Base-by-base conservation (phyloP, 1,140 invertebrate genomes). In the Heliconius nattereri region DNA sequence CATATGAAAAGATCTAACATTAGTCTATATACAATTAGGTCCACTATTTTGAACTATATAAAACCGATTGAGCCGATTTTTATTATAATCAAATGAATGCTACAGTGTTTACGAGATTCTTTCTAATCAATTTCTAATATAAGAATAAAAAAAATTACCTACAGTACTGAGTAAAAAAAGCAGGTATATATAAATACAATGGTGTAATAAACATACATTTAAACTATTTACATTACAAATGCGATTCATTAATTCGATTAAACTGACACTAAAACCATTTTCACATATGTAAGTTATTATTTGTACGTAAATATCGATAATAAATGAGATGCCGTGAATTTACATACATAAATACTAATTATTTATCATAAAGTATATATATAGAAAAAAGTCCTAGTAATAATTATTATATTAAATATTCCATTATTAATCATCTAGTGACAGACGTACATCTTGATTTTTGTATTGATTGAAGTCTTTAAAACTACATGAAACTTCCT, bases 1-100 rank as follows among this genome's bases (percentile, higher is more conserved):
- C 71, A 71, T 32, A 35, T 72, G 29, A 40, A 72, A 72, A 70
- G 82, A 81, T 35, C 73, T 83, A 85, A 86, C 83, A 82, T 66
- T 85, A 76, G 37, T 76, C 57, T 76, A 76, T 76, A 76, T 76
- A 87, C 85, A 86, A 83, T 85, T 83, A 85, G 83, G 85, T 85
- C 83, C 82, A 85, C 83, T 86, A 86, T 81, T 82, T 84, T 80
- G 71, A 83, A 84, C 83, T 86, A 85, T 45, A 79, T 79, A 80
- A 83, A 85, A 82, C 71, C 81, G 79, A 32, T 87, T 86, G 84
- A 84, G 81, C 84, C 83, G 83, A 83, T 81, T 84, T 76, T 60
- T 76, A 78, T 80, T 71, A 81, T 81, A 79, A 23, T 84, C 60
- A 66, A 86, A 83, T 74, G 77, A 83, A 81, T 72, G 72, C 84